Evolutionary conservation across 1,140 invertebrate species (phyloP), one percentile per base, ranked within the genome.

Genomic region (Zaprionus vittiger): DNA sequence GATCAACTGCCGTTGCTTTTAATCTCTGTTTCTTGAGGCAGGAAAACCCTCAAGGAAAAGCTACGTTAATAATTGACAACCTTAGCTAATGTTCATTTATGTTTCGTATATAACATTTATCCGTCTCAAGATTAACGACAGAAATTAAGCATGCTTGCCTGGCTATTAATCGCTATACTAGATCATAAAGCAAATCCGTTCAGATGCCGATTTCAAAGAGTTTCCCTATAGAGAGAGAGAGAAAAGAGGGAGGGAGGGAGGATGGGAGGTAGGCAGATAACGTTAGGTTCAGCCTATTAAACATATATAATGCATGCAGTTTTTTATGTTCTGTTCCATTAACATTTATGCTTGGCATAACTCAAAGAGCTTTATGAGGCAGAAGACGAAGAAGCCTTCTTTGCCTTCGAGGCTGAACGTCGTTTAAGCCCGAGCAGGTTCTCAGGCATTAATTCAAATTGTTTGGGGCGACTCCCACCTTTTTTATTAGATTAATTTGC

Each of bases 401-500:
- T 28, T 28, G 26, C 26, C 26, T 7, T 28, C 31, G 31, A 34
- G 31, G 31, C 31, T 34, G 9, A 41, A 7, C 38, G n/a, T 17
- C 41, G n/a, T 17, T 47, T 17, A 17, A 3, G 9, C 31, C 31
- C 31, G 31, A 9, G 41, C 41, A 47, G 47, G 54, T 56, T 37
- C 55, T 52, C 34, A 56, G 56, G 55, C 44, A 70, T 73, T 52
- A 49, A 67, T 47, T 44, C 54, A 24, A 52, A 52, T 52, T 34
- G 47, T 9, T 52, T 24, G 41, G 11, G 20, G 47, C 54, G 71
- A 89, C 81, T 89, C 84, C 84, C 84, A 89, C 84, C 81, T 87
- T 82, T 89, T 89, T 89, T 89, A 87, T 87, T 87, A 87, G 85
- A 89, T 87, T 87, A 87, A 89, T 85, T 86, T 85, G 79, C 57